A percentile compares a stretch with the other conserved stretches of the same genome.
Conservation (phyloP, 2,113 vertebrate species). For the Noturus placidus region DNA sequence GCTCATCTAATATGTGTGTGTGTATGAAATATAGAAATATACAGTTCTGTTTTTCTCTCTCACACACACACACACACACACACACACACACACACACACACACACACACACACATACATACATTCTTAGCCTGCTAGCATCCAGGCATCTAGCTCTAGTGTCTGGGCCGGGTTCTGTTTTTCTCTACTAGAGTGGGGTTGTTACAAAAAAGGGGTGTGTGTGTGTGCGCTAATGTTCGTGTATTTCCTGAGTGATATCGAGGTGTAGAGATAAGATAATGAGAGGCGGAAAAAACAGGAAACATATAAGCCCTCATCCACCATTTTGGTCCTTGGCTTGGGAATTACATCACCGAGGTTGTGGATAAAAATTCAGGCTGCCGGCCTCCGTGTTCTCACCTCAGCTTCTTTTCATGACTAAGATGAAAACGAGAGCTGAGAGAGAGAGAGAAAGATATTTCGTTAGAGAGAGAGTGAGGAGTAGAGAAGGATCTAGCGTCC, state of each 20-base stretch:
- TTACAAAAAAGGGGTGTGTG: conserved; percentile 15
- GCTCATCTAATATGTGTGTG: neutral
- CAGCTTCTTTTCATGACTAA: conserved; percentile 4
- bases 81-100: neutral
- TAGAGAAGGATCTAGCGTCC: conserved; percentile 5
- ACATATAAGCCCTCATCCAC: conserved; percentile 40
- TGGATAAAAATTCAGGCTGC: conserved; percentile 30
- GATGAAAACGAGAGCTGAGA: conserved; percentile 19
- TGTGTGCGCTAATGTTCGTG: neutral
- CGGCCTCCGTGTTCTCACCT: conserved; percentile 4
- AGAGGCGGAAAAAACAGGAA: conserved; percentile 9
- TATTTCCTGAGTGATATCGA: neutral
- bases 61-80: neutral
- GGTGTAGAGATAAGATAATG: neutral
- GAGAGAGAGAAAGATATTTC: neutral
- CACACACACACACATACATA: neutral
- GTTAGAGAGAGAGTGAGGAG: neutral
- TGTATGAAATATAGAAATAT: neutral
- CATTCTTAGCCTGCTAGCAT: conserved; percentile 14
- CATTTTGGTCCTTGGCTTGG: conserved; percentile 49
- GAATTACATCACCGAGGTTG: conserved; percentile 41
- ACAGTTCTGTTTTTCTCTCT: neutral
- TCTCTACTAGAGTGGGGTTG: neutral
- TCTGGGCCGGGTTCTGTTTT: conserved; percentile 7
- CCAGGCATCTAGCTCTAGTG: neutral